Evolutionary conservation across 2,113 vertebrate species (phyloP), one percentile per base, ranked within the genome.

Genomic region (Corythaixoides concolor): DNA sequence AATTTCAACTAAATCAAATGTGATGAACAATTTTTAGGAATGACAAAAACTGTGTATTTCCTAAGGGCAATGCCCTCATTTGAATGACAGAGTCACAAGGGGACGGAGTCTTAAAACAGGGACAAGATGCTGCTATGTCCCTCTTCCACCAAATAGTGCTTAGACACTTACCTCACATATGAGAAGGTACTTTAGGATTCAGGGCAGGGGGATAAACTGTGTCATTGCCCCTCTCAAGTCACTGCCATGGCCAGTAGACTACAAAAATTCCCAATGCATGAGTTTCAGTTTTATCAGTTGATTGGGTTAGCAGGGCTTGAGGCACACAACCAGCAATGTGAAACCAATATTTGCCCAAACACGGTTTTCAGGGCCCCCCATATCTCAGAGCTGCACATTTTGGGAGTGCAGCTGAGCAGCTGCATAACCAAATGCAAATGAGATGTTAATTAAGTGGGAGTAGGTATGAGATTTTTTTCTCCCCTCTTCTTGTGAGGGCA

Each of bases 11-110:
- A 88, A 88, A 95, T 85, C 63, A 82, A 35, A 91, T 76, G 41
- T 53, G 85, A 93, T 76, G 77, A 95, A 88, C 43, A 89, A 60
- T 53, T 94, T 96, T 93, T 72, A 82, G 63, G 66, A 76, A 75
- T 76, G 77, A 79, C 70, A 89, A 80, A 92, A 79, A 4, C 52
- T 69, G 15, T 73, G 11, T 39, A 37, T 89, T 87, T 95, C 77
- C 86, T 60, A 64, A 32, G 73, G 91, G 66, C 21, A 70, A 77
- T 89, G 84, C 79, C 60, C 56, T 95, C 76, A 89, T 89, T 73
- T 78, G 77, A 91, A 78, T 43, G 84, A 87, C 69, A 89, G 55
- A 75, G 32, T 72, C 87, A 89, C 45, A 73, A 62, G 35, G 43
- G 21, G 8, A 87, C 2, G 5, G 52, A 82, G 10, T 49, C n/a